phyloP scores from a whole-genome alignment of 2,113 vertebrate species.

The Peromyscus californicus region DNA sequence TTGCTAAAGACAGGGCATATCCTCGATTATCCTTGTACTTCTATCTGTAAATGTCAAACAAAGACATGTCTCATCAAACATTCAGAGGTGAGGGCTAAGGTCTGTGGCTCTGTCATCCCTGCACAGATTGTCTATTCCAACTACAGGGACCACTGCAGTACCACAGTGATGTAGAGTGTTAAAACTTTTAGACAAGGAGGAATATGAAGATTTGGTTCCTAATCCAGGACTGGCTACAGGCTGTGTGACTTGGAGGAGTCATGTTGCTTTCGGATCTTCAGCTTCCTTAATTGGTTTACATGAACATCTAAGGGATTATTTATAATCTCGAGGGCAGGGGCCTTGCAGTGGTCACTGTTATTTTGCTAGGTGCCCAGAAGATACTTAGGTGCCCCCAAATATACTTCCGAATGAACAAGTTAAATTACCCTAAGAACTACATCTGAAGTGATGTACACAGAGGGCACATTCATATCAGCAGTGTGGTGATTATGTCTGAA shows the following conservation, averaged over 20 bases:
- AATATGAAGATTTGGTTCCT: neutral
- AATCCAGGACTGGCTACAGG: neutral
- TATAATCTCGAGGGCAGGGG: neutral
- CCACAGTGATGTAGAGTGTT: neutral
- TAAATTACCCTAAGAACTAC: neutral
- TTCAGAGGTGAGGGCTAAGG: neutral
- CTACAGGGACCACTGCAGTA: neutral
- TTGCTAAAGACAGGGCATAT: neutral
- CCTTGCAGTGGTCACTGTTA: neutral
- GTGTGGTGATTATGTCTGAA: neutral
- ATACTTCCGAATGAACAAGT: neutral
- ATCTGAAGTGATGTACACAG: neutral
- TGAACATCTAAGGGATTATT: neutral
- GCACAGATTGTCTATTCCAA: too few relatives aligned
- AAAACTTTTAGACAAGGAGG: neutral
- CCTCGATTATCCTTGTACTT: neutral
- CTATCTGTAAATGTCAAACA: neutral
- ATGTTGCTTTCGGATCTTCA: neutral
- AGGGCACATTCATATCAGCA: neutral
- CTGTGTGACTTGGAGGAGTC: neutral
- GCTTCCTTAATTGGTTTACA: neutral
- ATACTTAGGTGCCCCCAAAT: neutral
- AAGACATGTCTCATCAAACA: neutral
- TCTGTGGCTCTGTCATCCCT: neutral
- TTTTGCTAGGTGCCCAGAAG: rapidly evolving